A percentile compares a stretch with the other conserved stretches of the same genome.
These are phyloP conservation scores for Burhinus bistriatus DNA, from an alignment of 2,113 vertebrate species.

Conservation along the genomic window DNA sequence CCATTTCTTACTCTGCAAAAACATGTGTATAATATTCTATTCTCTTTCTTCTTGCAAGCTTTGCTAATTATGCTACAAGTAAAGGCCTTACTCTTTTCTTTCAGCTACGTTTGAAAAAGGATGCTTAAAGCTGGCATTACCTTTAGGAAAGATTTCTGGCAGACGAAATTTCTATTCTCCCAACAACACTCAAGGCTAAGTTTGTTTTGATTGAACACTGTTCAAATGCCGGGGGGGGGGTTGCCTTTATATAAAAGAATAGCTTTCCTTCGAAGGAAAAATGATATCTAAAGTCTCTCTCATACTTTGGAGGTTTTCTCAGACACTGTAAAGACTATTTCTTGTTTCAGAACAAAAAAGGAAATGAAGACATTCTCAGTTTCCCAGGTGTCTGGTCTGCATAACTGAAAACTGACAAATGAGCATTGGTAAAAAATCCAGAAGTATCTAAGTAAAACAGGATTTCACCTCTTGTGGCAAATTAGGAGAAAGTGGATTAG, in stretches of 20 bases:
- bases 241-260: not conserved
- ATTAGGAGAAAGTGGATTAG: not conserved
- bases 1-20: not conserved
- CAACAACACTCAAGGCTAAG: conserved; percentile 6
- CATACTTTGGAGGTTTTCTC: not conserved
- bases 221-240: not conserved
- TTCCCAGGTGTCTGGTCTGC: not conserved
- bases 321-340: not conserved
- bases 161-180: conserved; percentile 32
- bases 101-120: not conserved
- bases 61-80: conserved; percentile 11
- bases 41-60: not conserved
- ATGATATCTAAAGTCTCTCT: not conserved
- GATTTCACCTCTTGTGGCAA: not conserved
- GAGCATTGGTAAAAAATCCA: not conserved
- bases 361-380: not conserved
- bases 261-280: not conserved
- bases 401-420: not conserved
- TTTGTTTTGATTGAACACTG: conserved; percentile 43
- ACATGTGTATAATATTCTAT: not conserved
- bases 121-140: not conserved
- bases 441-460: not conserved
- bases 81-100: not conserved
- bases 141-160: conserved; percentile 8
- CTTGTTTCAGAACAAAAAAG: conserved; percentile 13